Evolutionary conservation across 2,888 invertebrate genomes (phyloP), one percentile per base, ranked within the genome.

Genomic region (Idaea dimidiata): DNA sequence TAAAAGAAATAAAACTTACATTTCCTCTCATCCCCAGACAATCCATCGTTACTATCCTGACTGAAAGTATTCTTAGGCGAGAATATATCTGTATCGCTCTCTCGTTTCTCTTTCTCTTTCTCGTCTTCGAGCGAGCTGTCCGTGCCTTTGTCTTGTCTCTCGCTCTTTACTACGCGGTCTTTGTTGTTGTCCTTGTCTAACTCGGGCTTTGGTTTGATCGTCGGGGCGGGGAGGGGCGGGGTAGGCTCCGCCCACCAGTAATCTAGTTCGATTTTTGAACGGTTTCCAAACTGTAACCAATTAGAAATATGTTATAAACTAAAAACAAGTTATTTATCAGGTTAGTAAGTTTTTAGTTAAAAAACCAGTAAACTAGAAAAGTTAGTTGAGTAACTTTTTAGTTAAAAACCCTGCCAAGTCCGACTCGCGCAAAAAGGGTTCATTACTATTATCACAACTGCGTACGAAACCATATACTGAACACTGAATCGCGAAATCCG

Each of bases 161-260:
- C 68, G 17, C 61, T 61, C 31, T 63, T 17, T 14, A 17, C 4
- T 10, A 17, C 14, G 18, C 17, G 14, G 18, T 17, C 17, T 17
- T 56, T 56, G 18, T 18, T 74, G 43, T 80, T 75, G 0, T 67
- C 64, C 57, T 77, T 77, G 4, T 66, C 66, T 1, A 66, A 65
- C 62, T 72, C 79, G n/a, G 54, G 24, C 59, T 66, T 71, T 54
- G 70, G 65, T 8, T 73, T 76, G 59, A 71, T 71, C 0, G 80
- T 80, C 0, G 43, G 43, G 43, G 76, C 79, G 0, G 88, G 85
- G 1, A 92, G 71, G 0, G 93, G 92, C 0, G 88, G 82, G 0
- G 88, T 84, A 0, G 92, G 83, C 61, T 94, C 94, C 58, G 94
- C 94, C 96, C 96, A 97, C 94, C 95, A 96, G 83, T 97, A 97